These are phyloP conservation scores for Drosophila falleni DNA, from an alignment of 2,888 invertebrate genomes.

Conservation along the genomic window DNA sequence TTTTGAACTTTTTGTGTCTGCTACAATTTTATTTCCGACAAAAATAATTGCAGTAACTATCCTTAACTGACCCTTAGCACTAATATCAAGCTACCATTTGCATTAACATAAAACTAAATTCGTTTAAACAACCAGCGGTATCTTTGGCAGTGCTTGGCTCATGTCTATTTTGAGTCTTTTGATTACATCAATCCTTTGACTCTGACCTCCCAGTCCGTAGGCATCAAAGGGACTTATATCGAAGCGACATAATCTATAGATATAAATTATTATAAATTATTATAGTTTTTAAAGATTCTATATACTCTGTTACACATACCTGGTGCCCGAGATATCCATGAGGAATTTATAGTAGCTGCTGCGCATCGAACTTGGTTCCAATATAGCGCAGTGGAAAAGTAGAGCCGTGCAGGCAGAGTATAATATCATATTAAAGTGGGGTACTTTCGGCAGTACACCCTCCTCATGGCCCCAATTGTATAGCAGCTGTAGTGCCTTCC, in stretches of 20 bases:
- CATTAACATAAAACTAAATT: conserved; percentile 16
- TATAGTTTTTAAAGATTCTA: not conserved
- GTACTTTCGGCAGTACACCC: conserved; percentile 88
- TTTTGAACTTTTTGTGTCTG: conserved; percentile 51
- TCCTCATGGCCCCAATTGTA: conserved; percentile 89
- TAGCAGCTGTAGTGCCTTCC: conserved; percentile 91
- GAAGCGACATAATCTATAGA: conserved; percentile 55
- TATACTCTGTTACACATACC: conserved; percentile 82
- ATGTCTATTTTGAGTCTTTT: conserved; percentile 58
- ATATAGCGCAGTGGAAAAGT: conserved; percentile 90
- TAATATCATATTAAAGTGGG: conserved; percentile 88
- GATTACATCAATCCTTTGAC: conserved; percentile 41
- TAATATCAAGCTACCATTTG: conserved; percentile 9
- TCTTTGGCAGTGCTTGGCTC: conserved; percentile 41
- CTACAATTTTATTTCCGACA: conserved; percentile 41
- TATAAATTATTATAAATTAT: not conserved
- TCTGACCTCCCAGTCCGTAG: conserved; percentile 52
- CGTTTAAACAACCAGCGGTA: conserved; percentile 43
- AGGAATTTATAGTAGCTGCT: conserved; percentile 93
- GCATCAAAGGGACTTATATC: conserved; percentile 46
- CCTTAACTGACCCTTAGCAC: conserved; percentile 19
- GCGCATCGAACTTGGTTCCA: conserved; percentile 91
- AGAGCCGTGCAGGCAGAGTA: conserved; percentile 91
- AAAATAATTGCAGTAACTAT: conserved; percentile 37
- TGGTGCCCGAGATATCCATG: conserved; percentile 89